phyloP scores from a whole-genome alignment of 2,888 invertebrate species.

The Margaritifera margaritifera region DNA sequence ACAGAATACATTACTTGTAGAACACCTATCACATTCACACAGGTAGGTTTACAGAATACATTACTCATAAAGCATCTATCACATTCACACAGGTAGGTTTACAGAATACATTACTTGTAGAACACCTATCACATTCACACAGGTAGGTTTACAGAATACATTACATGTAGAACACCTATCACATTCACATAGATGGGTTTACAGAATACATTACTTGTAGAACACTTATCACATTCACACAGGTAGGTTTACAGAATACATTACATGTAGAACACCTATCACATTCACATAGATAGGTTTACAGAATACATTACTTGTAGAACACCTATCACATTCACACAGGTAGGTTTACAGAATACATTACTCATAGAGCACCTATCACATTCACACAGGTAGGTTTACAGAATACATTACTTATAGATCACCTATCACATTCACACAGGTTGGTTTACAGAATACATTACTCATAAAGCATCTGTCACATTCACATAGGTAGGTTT shows the following conservation, averaged over 20 bases:
- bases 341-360: constrained; percentile 82
- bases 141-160: constrained; percentile 82
- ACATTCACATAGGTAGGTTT: constrained; percentile 81
- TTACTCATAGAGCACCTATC: constrained; percentile 83
- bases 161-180: constrained; percentile 83
- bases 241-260: constrained; percentile 82
- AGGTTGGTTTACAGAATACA: constrained; percentile 82
- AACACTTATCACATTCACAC: constrained; percentile 86
- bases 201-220: constrained; percentile 88
- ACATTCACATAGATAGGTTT: constrained; percentile 81
- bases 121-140: constrained; percentile 86
- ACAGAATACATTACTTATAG: constrained; percentile 88
- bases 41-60: constrained; percentile 82
- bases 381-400: constrained; percentile 81
- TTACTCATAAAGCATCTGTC: constrained; percentile 83
- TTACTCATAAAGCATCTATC: constrained; percentile 83
- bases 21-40: constrained; percentile 86
- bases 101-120: constrained; percentile 88
- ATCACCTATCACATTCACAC: constrained; percentile 86
- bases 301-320: constrained; percentile 88
- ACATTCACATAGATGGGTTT: constrained; percentile 81
- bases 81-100: constrained; percentile 81
- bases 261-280: constrained; percentile 83
- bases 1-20: constrained; percentile 88
- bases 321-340: constrained; percentile 86